Evolutionary conservation across 2,113 vertebrate genomes (phyloP).

Genomic region (Phylloscopus whistleri): DNA sequence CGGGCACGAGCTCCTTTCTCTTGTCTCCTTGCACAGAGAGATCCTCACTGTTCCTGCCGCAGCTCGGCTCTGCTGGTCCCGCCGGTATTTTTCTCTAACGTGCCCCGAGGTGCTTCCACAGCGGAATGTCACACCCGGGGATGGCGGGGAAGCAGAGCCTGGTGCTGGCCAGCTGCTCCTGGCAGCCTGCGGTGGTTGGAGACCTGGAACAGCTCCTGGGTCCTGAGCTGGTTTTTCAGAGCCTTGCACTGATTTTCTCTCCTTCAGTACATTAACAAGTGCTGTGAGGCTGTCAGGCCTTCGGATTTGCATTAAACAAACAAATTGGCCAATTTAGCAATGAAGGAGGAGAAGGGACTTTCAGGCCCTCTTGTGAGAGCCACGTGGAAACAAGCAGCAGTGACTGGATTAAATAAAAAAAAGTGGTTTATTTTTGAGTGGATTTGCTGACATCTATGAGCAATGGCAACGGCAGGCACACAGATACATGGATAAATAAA

Average conservation of each 20-base stretch:
- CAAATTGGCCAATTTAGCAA: background rate
- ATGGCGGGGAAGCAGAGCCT: accelerated
- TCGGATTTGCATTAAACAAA: background rate
- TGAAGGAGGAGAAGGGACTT: background rate
- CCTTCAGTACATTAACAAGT: background rate
- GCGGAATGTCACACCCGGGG: background rate
- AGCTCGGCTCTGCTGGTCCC: accelerated
- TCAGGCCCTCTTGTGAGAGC: background rate
- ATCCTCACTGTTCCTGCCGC: accelerated
- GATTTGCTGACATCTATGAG: background rate
- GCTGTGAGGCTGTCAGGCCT: background rate
- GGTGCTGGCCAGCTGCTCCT: background rate
- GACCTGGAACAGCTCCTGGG: accelerated
- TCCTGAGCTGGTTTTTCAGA: accelerated
- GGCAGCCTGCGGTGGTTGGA: background rate
- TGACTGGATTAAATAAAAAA: background rate
- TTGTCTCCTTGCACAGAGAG: accelerated
- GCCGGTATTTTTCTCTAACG: accelerated
- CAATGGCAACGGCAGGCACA: background rate
- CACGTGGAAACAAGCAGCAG: background rate
- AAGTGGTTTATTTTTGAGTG: background rate
- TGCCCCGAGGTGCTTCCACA: accelerated
- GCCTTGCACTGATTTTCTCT: background rate
- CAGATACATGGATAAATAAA: background rate
- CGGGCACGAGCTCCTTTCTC: accelerated